phyloP scores from a whole-genome alignment of 1,140 invertebrate genomes.

The Gonatopus flavifemur region DNA sequence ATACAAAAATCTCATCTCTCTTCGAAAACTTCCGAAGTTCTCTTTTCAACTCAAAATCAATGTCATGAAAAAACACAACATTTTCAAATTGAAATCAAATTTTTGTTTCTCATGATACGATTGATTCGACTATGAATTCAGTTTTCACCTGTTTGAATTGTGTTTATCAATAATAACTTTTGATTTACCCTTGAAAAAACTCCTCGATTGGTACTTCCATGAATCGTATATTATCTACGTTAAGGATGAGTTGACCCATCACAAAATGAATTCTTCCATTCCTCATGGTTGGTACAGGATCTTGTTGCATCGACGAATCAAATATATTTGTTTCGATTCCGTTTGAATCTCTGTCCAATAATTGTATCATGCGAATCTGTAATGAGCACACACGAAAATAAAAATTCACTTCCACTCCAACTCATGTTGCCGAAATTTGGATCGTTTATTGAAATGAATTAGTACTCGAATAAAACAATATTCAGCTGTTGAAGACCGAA shows the following conservation, averaged over 20 bases:
- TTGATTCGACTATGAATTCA: no score
- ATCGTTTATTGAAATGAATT: no score
- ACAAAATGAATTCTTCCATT: constrained; percentile 19
- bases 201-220: constrained; percentile 25
- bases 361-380: constrained; percentile 39
- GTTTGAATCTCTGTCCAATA: constrained; percentile 12
- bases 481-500: no score
- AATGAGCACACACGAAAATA: background rate
- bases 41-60: background rate
- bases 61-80: constrained; percentile 1
- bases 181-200: constrained; percentile 38
- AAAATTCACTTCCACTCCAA: no score
- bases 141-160: no score
- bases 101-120: background rate
- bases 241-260: constrained; percentile 8
- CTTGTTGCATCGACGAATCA: background rate
- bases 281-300: background rate
- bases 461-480: no score
- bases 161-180: background rate
- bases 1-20: no score
- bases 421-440: no score
- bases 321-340: background rate
- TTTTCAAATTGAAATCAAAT: constrained; percentile 1
- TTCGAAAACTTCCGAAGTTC: no score
- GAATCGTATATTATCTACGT: constrained; percentile 26